Conservation (phyloP, 2,888 invertebrate species). For the Sylvicola fuscatus region DNA sequence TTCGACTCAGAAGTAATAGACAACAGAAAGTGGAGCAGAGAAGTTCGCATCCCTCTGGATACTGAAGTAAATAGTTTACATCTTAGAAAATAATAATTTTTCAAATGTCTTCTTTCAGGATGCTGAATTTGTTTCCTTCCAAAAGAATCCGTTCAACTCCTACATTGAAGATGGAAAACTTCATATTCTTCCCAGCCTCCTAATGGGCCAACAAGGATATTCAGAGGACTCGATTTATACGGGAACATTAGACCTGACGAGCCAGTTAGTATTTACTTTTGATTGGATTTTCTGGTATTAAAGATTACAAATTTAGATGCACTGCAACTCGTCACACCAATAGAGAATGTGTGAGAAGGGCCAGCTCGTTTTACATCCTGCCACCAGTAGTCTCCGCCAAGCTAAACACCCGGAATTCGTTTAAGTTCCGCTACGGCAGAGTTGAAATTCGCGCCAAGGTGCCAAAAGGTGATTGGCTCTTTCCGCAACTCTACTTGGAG, state of each 20-base stretch:
- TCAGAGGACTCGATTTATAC: background rate
- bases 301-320: background rate
- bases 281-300: background rate
- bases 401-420: constrained; percentile 36
- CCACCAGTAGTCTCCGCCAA: constrained; percentile 47
- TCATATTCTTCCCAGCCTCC: background rate
- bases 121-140: background rate
- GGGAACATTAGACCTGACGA: background rate
- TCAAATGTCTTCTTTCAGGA: background rate
- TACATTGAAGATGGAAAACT: background rate
- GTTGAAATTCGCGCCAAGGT: constrained; percentile 48
- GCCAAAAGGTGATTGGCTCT: constrained; percentile 57
- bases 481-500: constrained; percentile 31
- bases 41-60: background rate
- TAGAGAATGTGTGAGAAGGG: background rate
- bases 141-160: background rate
- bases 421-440: constrained; percentile 47
- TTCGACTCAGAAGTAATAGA: background rate
- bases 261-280: background rate
- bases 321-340: background rate
- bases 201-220: background rate
- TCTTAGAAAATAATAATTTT: background rate
- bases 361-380: constrained; percentile 26
- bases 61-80: background rate
- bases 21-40: background rate